Evolutionary conservation across 2,113 vertebrate species (phyloP).

Genomic region (Oryzias celebensis): DNA sequence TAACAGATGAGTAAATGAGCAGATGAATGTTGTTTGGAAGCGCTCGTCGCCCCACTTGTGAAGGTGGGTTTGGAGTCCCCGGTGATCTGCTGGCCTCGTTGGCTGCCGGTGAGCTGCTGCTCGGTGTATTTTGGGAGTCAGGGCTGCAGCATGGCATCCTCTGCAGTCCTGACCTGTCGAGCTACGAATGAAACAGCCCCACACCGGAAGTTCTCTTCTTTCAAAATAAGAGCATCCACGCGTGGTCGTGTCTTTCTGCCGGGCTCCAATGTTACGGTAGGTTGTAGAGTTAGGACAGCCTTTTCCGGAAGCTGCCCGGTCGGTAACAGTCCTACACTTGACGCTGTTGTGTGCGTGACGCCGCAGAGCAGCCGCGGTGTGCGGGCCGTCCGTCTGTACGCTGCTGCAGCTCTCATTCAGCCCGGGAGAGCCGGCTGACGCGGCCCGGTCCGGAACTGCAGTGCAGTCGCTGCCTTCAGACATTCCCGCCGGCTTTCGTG

Average conservation of each 20-base stretch:
- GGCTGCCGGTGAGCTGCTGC: slow-evolving; percentile 13
- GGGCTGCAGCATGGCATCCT: slow-evolving; percentile 35
- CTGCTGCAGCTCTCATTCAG: slow-evolving; percentile 38
- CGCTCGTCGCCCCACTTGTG: slow-evolving; percentile 13
- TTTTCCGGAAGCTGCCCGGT: slow-evolving; percentile 9
- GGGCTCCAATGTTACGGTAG: too few species aligned
- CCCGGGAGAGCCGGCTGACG: slow-evolving; percentile 5
- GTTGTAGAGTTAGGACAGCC: too few species aligned
- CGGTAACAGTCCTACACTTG: neutral
- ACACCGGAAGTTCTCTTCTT: slow-evolving; percentile 9
- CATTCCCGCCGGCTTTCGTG: slow-evolving; percentile 6
- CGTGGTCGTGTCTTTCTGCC: too few species aligned
- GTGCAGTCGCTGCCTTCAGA: slow-evolving; percentile 5
- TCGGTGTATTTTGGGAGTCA: slow-evolving; percentile 79
- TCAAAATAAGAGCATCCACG: slow-evolving; percentile 35
- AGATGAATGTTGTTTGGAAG: too few species aligned
- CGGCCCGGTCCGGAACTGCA: slow-evolving; percentile 4
- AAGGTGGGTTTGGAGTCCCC: slow-evolving; percentile 44
- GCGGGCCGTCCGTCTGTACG: slow-evolving; percentile 20
- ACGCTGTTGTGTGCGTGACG: slow-evolving; percentile 3
- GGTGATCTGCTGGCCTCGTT: slow-evolving; percentile 37
- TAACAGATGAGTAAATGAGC: too few species aligned
- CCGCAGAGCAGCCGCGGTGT: slow-evolving; percentile 38
- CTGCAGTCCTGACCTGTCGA: slow-evolving; percentile 49
- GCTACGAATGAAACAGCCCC: neutral